These are phyloP conservation scores for Drosophila monieri DNA, from an alignment of 2,888 invertebrate species.

Conservation along the genomic window DNA sequence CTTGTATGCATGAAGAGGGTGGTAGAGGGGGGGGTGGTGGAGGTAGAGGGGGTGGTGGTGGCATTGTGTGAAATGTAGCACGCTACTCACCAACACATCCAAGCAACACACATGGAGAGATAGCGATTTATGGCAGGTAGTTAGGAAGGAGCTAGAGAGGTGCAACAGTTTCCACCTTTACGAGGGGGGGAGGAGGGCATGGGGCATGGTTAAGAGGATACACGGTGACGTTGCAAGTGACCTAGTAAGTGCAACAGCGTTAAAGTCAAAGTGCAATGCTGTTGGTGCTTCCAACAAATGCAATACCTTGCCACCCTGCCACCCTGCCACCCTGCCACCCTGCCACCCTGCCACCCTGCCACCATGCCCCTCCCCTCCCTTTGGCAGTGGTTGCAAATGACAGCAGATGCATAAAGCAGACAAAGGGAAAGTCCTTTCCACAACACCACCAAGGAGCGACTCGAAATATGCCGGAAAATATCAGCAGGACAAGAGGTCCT, in stretches of 20 bases:
- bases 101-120: constrained; percentile 14
- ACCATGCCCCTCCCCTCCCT: neutral
- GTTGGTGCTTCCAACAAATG: constrained; percentile 51
- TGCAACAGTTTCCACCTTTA: constrained; percentile 77
- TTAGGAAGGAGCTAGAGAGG: constrained; percentile 6
- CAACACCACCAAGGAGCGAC: too few species aligned
- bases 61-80: constrained; percentile 63
- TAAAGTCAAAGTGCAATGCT: constrained; percentile 75
- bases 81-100: constrained; percentile 33
- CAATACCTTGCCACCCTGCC: constrained; percentile 34
- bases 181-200: constrained; percentile 12
- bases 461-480: too few species aligned
- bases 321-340: neutral
- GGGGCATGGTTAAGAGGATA: constrained; percentile 9
- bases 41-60: neutral
- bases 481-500: too few species aligned
- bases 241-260: constrained; percentile 77
- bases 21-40: constrained; percentile 6
- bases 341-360: too few species aligned
- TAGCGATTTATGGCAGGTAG: constrained; percentile 67
- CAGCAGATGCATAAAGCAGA: constrained; percentile 44
- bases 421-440: constrained; percentile 28
- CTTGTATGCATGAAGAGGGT: constrained; percentile 16
- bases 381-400: constrained; percentile 39
- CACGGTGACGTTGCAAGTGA: constrained; percentile 73